Evolutionary conservation across 2,113 vertebrate species (phyloP).

Genomic region (Struthidea cinerea): DNA sequence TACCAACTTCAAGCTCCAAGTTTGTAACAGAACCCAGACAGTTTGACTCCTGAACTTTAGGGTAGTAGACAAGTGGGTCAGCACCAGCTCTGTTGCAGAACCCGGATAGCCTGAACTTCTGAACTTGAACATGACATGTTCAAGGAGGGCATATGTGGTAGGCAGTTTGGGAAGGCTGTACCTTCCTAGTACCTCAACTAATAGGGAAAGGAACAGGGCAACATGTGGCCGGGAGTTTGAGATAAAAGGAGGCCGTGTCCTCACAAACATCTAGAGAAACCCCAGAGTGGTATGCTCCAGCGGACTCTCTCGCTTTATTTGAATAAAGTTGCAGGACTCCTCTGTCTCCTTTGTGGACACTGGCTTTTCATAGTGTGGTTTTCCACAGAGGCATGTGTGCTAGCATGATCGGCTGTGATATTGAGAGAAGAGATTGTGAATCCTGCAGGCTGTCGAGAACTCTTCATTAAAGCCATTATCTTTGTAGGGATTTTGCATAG

Average conservation of each 20-base stretch:
- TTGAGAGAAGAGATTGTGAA: neutral
- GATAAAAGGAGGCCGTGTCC: fast-evolving
- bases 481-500: neutral
- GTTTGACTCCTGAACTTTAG: neutral
- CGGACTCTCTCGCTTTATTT: neutral
- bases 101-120: neutral
- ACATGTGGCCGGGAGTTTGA: fast-evolving
- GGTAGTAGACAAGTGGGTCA: neutral
- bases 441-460: neutral
- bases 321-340: neutral
- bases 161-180: fast-evolving
- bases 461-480: constrained; percentile 13
- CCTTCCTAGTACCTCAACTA: neutral
- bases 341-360: neutral
- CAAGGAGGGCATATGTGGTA: no score
- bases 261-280: neutral
- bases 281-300: neutral
- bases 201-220: fast-evolving
- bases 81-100: neutral
- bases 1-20: fast-evolving
- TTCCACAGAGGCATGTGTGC: fast-evolving
- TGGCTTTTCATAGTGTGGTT: fast-evolving
- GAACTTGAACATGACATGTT: neutral
- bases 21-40: neutral
- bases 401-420: neutral